Evolutionary conservation across 1,140 invertebrate genomes (phyloP).

Genomic region (Ganaspis sp.): DNA sequence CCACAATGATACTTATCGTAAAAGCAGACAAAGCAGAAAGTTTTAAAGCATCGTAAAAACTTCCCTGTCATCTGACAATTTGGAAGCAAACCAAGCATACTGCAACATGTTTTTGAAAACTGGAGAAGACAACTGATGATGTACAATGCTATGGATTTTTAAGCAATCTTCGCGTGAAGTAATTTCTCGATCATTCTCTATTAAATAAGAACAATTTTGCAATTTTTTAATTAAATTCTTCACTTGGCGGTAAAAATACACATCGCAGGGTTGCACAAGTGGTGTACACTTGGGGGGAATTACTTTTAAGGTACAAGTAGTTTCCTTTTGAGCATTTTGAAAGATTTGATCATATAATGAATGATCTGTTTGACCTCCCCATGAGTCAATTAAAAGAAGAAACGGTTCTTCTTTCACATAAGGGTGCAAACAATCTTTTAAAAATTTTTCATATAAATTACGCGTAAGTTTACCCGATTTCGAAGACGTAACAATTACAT

Average conservation of each 20-base stretch:
- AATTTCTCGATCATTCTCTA: slow-evolving; percentile 37
- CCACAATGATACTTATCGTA: too few relatives aligned
- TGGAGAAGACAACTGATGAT: slow-evolving; percentile 39
- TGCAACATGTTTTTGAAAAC: slow-evolving; percentile 49
- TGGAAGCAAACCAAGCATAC: slow-evolving; percentile 46
- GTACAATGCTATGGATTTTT: slow-evolving; percentile 41
- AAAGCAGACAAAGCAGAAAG: too few relatives aligned
- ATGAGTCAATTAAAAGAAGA: slow-evolving; percentile 45
- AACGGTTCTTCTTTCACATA: too few relatives aligned
- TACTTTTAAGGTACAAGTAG: slow-evolving; percentile 47
- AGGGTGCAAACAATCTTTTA: too few relatives aligned
- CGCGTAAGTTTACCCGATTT: too few relatives aligned
- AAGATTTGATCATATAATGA: slow-evolving; percentile 47
- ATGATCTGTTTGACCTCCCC: too few relatives aligned
- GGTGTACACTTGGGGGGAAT: too few relatives aligned
- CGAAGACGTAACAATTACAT: too few relatives aligned
- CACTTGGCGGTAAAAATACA: slow-evolving; percentile 52
- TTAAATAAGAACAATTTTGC: slow-evolving; percentile 36
- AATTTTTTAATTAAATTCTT: slow-evolving; percentile 48
- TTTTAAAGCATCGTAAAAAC: slow-evolving; percentile 39
- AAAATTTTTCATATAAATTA: too few relatives aligned
- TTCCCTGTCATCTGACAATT: slow-evolving; percentile 37
- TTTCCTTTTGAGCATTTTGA: slow-evolving; percentile 33
- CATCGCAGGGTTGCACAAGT: too few relatives aligned
- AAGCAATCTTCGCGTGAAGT: slow-evolving; percentile 40